Base-by-base conservation (phyloP, 2,113 vertebrate genomes). In the Plestiodon gilberti region DNA sequence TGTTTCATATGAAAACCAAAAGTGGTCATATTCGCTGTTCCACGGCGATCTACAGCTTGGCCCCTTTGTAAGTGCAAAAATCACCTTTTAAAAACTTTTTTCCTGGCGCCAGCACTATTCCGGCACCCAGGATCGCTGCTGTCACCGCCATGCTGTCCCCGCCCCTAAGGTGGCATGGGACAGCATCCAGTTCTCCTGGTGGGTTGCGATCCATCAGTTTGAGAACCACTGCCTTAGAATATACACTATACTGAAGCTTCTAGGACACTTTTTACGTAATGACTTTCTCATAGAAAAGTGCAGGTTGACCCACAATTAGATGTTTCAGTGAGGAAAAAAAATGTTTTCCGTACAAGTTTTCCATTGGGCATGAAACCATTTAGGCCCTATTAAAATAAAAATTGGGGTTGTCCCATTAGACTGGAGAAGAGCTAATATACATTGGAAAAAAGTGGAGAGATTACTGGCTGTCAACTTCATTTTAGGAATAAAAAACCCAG, bases 351-450 rank as follows among this genome's bases (percentile, higher is more conserved):
- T n/a, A 28, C 17, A 43, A 25, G 33, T 30, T 75, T 83, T 62
- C 81, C 81, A 75, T 85, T 69, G n/a, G n/a, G 17, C 43, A 78
- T 69, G 65, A 84, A 84, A 35, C 20, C 28, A 77, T 84, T 77
- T 76, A 78, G 4, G 48, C 57, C 48, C 70, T 61, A 74, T 62
- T 62, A 83, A 55, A 83, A 83, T 74, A 61, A 83, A 83, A 75
- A 62, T 62, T 61, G 70, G 15, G 17, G 61, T 83, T 83, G 82
- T 75, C 28, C 71, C 59, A 73, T 83, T 73, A 73, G 69, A 71
- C 33, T 71, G 35, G n/a, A 55, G 30, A 84, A 65, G 71, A 77
- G 15, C 22, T 33, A 77, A 67, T 67, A 61, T 20, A 55, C 30
- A 48, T 65, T 52, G 59, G 61, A 57, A 8, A 5, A 30, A 22